These are phyloP conservation scores for Anas bernieri DNA, from an alignment of 2,797 vertebrate species.

Conservation along the genomic window DNA sequence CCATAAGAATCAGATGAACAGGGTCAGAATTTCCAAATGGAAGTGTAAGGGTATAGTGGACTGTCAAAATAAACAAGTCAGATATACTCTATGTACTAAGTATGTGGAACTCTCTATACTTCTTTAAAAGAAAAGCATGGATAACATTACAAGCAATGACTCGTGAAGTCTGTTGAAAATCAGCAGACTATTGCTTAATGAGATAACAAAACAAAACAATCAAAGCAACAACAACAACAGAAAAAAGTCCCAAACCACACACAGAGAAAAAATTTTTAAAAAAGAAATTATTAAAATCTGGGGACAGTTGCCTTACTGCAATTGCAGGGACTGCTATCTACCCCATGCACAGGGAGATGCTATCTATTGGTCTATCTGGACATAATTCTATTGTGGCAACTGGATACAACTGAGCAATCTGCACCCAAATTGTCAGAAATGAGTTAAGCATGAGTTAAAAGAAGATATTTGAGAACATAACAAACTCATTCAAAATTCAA, in stretches of 20 bases:
- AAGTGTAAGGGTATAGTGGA: not conserved
- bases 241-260: not conserved
- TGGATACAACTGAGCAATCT: not conserved
- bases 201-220: not conserved
- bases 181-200: not conserved
- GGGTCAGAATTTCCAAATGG: not conserved
- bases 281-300: not conserved
- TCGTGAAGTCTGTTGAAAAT: conserved; percentile 4
- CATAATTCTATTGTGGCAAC: not conserved
- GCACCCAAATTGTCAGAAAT: not conserved
- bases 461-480: not conserved
- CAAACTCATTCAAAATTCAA: not conserved
- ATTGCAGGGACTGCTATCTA: not conserved
- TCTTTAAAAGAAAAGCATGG: not conserved
- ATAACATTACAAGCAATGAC: not conserved
- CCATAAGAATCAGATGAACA: not conserved
- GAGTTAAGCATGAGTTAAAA: not conserved
- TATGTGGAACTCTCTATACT: not conserved
- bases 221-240: not conserved
- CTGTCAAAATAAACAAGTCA: not conserved
- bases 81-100: not conserved
- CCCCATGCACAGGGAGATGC: not conserved
- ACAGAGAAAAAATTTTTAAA: not conserved
- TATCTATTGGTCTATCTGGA: not conserved
- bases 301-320: not conserved